These are phyloP conservation scores for Physocephala rufipes DNA, from an alignment of 2,888 invertebrate species.

Conservation along the genomic window DNA sequence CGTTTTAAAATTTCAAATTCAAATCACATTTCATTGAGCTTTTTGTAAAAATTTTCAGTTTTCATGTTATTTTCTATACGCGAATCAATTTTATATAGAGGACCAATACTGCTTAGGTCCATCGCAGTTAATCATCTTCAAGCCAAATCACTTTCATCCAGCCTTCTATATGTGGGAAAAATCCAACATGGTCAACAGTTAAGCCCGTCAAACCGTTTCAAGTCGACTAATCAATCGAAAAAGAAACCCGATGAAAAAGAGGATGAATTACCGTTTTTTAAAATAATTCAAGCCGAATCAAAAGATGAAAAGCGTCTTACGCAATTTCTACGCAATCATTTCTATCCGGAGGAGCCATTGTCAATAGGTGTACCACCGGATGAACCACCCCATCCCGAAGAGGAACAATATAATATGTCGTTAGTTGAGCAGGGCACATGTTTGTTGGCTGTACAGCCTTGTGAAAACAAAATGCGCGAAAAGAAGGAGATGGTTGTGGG, in stretches of 20 bases:
- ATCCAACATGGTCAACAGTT: background rate
- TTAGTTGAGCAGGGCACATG: constrained; percentile 53
- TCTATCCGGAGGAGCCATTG: constrained; percentile 60
- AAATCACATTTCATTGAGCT: too few relatives aligned
- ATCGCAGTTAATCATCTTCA: background rate
- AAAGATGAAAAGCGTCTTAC: constrained; percentile 52
- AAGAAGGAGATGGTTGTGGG: constrained; percentile 49
- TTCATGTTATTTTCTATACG: background rate
- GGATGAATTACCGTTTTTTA: constrained; percentile 44
- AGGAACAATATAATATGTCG: constrained; percentile 55
- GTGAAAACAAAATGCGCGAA: background rate
- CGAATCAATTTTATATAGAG: background rate
- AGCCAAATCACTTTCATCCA: too few relatives aligned
- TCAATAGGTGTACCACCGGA: constrained; percentile 54
- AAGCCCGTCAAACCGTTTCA: background rate
- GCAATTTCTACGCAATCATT: constrained; percentile 56
- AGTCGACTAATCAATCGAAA: background rate
- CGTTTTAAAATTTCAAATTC: too few relatives aligned
- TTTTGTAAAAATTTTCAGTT: background rate
- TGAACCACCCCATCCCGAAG: constrained; percentile 52
- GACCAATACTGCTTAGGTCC: background rate
- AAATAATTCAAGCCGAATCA: constrained; percentile 46
- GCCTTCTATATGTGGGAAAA: background rate
- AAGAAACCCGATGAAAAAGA: too few relatives aligned
- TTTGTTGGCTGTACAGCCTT: constrained; percentile 47